Conservation (phyloP, 2,888 invertebrate genomes). For the Phasia obesa region DNA sequence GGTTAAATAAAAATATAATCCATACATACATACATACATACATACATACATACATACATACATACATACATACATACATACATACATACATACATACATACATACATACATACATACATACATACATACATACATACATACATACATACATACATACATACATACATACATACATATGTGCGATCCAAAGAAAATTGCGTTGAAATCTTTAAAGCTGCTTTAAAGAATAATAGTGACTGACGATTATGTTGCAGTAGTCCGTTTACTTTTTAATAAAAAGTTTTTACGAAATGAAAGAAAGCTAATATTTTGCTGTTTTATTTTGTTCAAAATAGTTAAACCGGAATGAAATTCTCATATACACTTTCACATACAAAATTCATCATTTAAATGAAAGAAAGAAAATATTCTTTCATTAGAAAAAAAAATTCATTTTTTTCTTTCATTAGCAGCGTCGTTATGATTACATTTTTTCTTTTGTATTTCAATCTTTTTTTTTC, state of each 20-base stretch:
- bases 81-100: no score
- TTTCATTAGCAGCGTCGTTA: background rate
- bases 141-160: no score
- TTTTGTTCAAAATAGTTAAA: background rate
- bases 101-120: no score
- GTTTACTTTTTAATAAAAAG: slow-evolving; percentile 2
- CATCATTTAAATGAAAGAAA: slow-evolving; percentile 16
- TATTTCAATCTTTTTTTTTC: background rate
- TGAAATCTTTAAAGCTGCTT: slow-evolving; percentile 38
- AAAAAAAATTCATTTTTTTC: background rate
- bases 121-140: no score
- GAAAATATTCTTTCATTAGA: no score
- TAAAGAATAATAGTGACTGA: background rate
- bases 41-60: no score
- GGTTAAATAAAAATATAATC: slow-evolving; percentile 34
- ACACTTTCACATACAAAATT: slow-evolving; percentile 16
- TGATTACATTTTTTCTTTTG: background rate
- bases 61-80: no score
- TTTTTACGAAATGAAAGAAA: no score
- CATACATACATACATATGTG: no score
- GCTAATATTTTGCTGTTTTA: no score
- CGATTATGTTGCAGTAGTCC: background rate
- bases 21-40: no score
- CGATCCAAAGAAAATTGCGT: slow-evolving; percentile 49
- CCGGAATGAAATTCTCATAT: slow-evolving; percentile 13